Percentiles rank a stretch among this genome's conserved stretches.
Conservation (phyloP, 2,113 vertebrate species). For the Phycodurus eques region DNA sequence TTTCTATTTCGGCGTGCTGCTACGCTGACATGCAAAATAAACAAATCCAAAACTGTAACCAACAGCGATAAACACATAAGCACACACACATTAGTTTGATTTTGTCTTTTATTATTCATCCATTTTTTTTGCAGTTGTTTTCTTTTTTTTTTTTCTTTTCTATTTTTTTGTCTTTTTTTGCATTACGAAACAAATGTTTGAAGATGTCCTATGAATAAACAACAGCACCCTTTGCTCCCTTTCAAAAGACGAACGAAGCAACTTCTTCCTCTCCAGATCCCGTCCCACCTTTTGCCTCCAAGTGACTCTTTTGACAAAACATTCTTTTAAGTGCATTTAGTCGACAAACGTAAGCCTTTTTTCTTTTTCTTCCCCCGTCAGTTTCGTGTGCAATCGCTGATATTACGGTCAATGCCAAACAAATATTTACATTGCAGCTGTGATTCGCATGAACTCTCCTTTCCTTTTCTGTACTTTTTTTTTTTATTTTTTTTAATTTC, state of each 20-base stretch:
- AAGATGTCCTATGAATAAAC: conserved; percentile 79
- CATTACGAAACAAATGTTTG: conserved; percentile 79
- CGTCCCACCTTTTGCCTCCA: conserved; percentile 18
- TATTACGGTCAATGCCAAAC: conserved; percentile 62
- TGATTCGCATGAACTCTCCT: conserved; percentile 63
- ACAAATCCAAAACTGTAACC: neutral
- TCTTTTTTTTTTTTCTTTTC: conserved; percentile 43
- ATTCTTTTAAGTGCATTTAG: conserved; percentile 77
- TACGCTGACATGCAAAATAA: too few species aligned
- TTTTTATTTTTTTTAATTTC: neutral
- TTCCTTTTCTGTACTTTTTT: neutral
- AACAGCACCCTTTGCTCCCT: conserved; percentile 63
- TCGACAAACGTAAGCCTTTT: conserved; percentile 61
- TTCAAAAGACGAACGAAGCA: conserved; percentile 48
- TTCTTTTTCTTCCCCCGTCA: neutral
- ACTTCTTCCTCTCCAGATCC: conserved; percentile 65
- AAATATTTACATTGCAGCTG: conserved; percentile 72
- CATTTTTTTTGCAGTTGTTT: conserved; percentile 29
- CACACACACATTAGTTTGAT: conserved; percentile 46
- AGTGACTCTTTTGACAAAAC: conserved; percentile 62
- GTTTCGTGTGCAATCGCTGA: conserved; percentile 70
- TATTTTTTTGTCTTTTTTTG: conserved; percentile 64
- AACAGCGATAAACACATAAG: neutral
- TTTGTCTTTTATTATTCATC: conserved; percentile 61
- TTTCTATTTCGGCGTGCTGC: too few species aligned